phyloP scores from a whole-genome alignment of 2,797 vertebrate species.

The Columba guinea region DNA sequence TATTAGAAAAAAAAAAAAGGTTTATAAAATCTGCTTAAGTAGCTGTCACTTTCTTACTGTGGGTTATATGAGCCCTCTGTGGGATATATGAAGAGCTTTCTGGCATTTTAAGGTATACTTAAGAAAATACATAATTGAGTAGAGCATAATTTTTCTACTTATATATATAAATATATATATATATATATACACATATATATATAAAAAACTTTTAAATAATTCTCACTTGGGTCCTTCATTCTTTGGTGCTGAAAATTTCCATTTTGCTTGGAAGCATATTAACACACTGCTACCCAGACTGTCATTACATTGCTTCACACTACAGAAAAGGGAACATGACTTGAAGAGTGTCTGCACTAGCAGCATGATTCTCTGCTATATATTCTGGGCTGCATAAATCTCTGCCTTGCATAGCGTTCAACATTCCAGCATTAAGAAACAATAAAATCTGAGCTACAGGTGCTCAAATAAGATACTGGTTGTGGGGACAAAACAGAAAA shows the following conservation, averaged over 20 bases:
- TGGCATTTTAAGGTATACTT: not conserved
- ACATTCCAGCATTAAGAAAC: not conserved
- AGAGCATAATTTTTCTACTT: not conserved
- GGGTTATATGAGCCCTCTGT: not conserved
- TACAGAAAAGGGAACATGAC: not conserved
- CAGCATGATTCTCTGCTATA: not conserved
- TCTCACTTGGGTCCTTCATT: not conserved
- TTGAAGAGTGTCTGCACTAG: not conserved
- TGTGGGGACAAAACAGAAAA: not conserved
- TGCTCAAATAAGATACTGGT: not conserved
- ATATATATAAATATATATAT: no score
- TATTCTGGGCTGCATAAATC: not conserved
- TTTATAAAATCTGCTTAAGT: not conserved
- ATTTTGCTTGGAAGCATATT: not conserved
- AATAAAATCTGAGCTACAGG: not conserved
- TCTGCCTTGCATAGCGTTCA: not conserved
- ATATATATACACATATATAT: no score
- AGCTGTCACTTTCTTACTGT: not conserved
- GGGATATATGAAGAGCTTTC: not conserved
- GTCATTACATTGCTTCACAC: rapidly evolving
- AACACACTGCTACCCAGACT: not conserved
- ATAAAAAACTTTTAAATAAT: not conserved
- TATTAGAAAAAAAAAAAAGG: not conserved
- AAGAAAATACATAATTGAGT: not conserved
- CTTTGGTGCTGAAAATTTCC: not conserved